Evolutionary conservation across 1,140 invertebrate species (phyloP), one percentile per base, ranked within the genome.

Genomic region (Fopius arisanus): DNA sequence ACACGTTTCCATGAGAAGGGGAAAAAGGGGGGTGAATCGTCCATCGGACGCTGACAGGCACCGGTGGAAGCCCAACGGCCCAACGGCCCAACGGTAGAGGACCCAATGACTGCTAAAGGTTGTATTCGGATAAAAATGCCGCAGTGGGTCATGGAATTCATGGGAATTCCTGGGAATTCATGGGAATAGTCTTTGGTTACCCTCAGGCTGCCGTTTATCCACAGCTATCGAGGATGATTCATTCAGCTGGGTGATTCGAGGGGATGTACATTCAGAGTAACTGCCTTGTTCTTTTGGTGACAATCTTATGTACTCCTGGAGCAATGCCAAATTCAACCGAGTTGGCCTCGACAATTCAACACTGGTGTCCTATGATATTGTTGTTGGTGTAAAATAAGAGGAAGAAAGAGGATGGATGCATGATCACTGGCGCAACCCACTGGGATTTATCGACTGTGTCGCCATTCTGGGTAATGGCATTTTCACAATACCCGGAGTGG

Each of bases 41-140:
- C 72, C 72, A 62, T 73, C 66, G 66, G 23, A 73, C 66, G 51
- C 72, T 68, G 72, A 73, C 66, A 73, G n/a, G 72, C 72, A 67
- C 66, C 65, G 72, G 72, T 68, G 33, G 48, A 68, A 40, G 29
- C 51, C 69, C 54, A 63, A 62, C 69, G 33, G 70, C 51, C 69
- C 54, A 63, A 62, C 69, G 33, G 70, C 14, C 26, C 54, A 26
- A 59, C 54, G 54, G 54, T 59, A 62, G 28, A 51, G 40, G 28
- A 40, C 21, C 54, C 31, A 28, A 70, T 70, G 51, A 54, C 28
- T 12, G 28, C 41, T 70, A 28, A 29, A 70, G 29, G 10, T 70
- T 48, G 54, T 12, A 5, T 26, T 28, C 2, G 54, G 54, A 12
- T 51, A 37, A 37, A 68, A 37, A 48, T 37, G 40, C 33, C 5